Conservation (phyloP, 2,113 vertebrate species). For the Sarotherodon lohbergeri region DNA sequence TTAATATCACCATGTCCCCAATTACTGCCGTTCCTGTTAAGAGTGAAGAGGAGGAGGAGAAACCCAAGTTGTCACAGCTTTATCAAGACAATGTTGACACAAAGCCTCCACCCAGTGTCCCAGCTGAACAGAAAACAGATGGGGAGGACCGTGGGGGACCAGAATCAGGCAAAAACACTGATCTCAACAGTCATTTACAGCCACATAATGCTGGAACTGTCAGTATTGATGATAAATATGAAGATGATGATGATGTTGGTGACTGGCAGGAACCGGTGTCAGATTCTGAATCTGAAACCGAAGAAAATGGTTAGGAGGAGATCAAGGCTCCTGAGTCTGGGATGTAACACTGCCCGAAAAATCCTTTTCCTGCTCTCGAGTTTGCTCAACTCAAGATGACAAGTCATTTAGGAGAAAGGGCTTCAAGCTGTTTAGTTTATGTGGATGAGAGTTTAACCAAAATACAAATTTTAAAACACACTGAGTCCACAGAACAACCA, state of each 20-base stretch:
- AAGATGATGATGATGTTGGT: background rate
- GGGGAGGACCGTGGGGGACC: background rate
- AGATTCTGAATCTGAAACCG: background rate
- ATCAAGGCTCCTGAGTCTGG: background rate
- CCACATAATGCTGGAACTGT: background rate
- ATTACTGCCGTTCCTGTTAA: background rate
- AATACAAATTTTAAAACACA: background rate
- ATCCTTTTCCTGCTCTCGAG: background rate
- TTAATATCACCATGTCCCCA: background rate
- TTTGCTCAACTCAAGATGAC: background rate
- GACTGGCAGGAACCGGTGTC: background rate
- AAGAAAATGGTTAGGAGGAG: background rate
- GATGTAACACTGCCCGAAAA: background rate
- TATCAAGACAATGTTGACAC: background rate
- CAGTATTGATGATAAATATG: background rate
- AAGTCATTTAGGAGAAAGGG: background rate
- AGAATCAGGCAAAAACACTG: background rate
- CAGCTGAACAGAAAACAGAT: background rate
- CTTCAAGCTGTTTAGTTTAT: background rate
- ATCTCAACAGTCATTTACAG: background rate
- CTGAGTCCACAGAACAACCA: background rate
- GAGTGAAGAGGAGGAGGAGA: background rate
- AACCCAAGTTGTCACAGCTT: background rate
- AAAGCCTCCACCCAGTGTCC: background rate
- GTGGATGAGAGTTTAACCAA: background rate